Evolutionary conservation across 2,888 invertebrate species (phyloP).

Genomic region (Amphipoea oculea): DNA sequence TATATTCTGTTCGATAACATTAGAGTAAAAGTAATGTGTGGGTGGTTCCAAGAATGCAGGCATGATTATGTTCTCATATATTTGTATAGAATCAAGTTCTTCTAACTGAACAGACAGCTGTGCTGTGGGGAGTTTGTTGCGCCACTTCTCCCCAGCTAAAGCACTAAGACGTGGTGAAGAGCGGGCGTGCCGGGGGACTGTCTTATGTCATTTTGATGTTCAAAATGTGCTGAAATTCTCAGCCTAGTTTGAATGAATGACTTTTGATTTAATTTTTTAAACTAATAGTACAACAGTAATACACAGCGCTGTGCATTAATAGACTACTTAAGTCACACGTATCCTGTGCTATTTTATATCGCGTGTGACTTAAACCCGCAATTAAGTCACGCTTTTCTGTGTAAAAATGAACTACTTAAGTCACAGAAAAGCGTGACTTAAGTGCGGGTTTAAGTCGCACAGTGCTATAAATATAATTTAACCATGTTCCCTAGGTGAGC

Average conservation of each 20-base stretch:
- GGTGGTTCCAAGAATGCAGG: background rate
- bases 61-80: background rate
- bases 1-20: too few species aligned
- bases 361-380: background rate
- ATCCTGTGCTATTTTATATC: background rate
- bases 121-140: background rate
- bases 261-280: background rate
- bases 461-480: background rate
- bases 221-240: background rate
- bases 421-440: background rate
- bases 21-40: too few species aligned
- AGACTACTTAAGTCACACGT: background rate
- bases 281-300: too few species aligned
- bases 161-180: background rate
- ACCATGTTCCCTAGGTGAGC: slow-evolving; percentile 92
- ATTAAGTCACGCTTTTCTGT: background rate
- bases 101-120: background rate
- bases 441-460: background rate
- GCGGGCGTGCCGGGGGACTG: background rate
- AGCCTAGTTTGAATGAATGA: background rate
- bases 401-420: background rate
- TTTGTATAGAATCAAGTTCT: background rate
- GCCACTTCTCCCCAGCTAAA: background rate
- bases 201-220: background rate
- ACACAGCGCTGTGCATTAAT: too few species aligned